Evolutionary conservation across 2,888 invertebrate genomes (phyloP).

Genomic region (Ochropleura leucogaster): DNA sequence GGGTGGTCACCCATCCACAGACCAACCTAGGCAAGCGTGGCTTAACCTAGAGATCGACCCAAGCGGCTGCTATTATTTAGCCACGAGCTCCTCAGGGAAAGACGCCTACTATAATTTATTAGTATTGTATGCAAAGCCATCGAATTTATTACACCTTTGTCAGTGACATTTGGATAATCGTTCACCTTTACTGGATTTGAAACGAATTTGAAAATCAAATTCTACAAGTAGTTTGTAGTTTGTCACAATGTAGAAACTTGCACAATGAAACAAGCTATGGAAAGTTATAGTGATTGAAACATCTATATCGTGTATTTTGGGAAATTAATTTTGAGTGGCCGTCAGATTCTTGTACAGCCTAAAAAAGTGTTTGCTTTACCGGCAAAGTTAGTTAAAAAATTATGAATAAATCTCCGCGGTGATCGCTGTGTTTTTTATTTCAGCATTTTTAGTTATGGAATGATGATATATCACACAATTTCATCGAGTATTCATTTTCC

Average conservation of each 20-base stretch:
- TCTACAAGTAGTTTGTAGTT: not conserved
- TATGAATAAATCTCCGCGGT: not conserved
- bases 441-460: too few species aligned
- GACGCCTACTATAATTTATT: conserved; percentile 10
- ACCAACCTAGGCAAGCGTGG: too few species aligned
- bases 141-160: conserved; percentile 30
- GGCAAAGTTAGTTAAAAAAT: not conserved
- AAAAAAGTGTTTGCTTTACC: not conserved
- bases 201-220: conserved; percentile 43
- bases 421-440: too few species aligned
- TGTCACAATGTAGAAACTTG: not conserved
- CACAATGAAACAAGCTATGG: not conserved
- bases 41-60: too few species aligned
- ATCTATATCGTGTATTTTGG: not conserved
- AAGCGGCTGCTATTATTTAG: too few species aligned
- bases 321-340: not conserved
- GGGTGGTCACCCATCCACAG: too few species aligned
- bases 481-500: too few species aligned
- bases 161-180: conserved; percentile 15
- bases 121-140: conserved; percentile 61
- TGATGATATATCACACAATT: too few species aligned
- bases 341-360: conserved; percentile 8
- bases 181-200: conserved; percentile 29
- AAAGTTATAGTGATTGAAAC: not conserved
- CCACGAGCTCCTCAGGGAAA: too few species aligned